phyloP scores from a whole-genome alignment of 2,113 vertebrate species.

The Coregonus clupeaformis region DNA sequence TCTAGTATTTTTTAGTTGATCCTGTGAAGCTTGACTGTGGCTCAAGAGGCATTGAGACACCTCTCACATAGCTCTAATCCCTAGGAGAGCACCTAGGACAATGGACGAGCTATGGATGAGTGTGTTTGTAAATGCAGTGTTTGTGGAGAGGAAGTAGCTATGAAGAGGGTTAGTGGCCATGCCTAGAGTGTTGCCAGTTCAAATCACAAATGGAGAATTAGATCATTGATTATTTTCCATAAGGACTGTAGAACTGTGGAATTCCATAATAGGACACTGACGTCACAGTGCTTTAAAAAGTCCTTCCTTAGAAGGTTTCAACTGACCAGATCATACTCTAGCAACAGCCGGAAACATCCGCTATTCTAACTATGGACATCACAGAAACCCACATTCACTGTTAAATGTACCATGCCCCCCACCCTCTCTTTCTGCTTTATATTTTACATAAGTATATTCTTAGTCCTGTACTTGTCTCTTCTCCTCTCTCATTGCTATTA shows the following conservation, averaged over 20 bases:
- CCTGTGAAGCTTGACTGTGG: background rate
- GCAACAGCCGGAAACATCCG: background rate
- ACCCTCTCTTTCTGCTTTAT: conserved; percentile 60
- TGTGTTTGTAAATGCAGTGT: background rate
- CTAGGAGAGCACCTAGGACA: background rate
- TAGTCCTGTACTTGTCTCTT: conserved; percentile 59
- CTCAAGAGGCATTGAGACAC: background rate
- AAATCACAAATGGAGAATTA: no score
- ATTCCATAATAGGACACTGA: no score
- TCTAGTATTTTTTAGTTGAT: no score
- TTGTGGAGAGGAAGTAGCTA: background rate
- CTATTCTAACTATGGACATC: conserved; percentile 27
- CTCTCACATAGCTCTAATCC: background rate
- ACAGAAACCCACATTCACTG: conserved; percentile 55
- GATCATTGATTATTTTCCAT: no score
- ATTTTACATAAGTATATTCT: conserved; percentile 68
- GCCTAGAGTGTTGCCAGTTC: no score
- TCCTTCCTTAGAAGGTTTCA: no score
- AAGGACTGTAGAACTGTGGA: no score
- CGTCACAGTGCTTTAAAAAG: no score
- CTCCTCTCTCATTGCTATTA: conserved; percentile 65
- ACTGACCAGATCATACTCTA: background rate
- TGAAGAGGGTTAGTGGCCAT: background rate
- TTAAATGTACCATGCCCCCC: conserved; percentile 60
- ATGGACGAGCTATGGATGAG: no score